A percentile compares a stretch with the other conserved stretches of the same genome.
Evolutionary conservation across 2,888 invertebrate species (phyloP).

Genomic region (Halocaridina rubra): DNA sequence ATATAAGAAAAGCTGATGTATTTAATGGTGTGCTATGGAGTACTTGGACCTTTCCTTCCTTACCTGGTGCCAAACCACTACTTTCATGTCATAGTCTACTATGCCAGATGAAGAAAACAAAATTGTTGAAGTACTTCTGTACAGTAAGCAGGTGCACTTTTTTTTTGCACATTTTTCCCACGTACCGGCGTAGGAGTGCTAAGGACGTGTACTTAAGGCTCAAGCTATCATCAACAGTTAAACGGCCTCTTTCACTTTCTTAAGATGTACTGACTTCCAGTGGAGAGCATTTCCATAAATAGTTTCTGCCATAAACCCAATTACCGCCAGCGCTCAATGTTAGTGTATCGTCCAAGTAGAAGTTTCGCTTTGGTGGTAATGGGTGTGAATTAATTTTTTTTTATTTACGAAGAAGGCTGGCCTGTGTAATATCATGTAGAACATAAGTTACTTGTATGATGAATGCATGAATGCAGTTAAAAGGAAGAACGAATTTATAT

Average conservation of each 20-base stretch:
- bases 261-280: too few species aligned
- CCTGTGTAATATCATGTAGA: constrained; percentile 41
- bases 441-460: not conserved
- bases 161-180: too few species aligned
- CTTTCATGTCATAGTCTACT: constrained; percentile 17
- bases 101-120: too few species aligned
- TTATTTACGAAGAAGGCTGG: constrained; percentile 31
- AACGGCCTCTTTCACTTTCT: too few species aligned
- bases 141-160: too few species aligned
- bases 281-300: too few species aligned
- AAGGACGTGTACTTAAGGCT: too few species aligned
- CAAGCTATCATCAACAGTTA: too few species aligned
- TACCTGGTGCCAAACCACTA: constrained; percentile 56
- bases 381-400: not conserved
- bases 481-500: too few species aligned
- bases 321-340: not conserved
- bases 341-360: not conserved
- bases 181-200: too few species aligned
- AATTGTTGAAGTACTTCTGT: too few species aligned
- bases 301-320: constrained; percentile 1
- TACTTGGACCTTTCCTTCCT: not conserved
- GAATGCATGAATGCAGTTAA: not conserved
- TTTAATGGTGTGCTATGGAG: not conserved
- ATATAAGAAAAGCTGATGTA: not conserved
- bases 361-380: not conserved